These are phyloP conservation scores for Malthinus flaveolus DNA, from an alignment of 2,888 invertebrate species.

Conservation along the genomic window DNA sequence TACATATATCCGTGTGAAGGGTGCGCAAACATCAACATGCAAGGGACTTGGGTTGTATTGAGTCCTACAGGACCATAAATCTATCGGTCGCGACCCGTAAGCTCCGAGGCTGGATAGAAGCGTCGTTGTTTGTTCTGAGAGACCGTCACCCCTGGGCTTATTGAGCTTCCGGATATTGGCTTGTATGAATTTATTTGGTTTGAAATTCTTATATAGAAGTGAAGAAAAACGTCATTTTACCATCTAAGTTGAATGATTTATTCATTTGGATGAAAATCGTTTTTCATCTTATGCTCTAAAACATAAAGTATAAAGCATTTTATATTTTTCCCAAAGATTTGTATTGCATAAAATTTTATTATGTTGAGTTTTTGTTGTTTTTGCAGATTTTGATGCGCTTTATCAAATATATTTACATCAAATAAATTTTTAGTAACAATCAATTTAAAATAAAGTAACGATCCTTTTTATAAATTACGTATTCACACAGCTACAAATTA, in stretches of 20 bases:
- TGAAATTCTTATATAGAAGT: constrained; percentile 37
- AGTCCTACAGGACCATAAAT: constrained; percentile 45
- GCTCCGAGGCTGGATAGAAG: constrained; percentile 40
- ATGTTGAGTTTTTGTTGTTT: constrained; percentile 2
- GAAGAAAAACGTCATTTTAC: constrained; percentile 18
- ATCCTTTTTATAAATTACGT: too few species aligned
- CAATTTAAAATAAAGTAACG: too few species aligned
- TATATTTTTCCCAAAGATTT: constrained; percentile 2
- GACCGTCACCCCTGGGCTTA: constrained; percentile 35
- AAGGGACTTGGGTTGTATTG: constrained; percentile 18
- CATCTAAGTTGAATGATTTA: constrained; percentile 19
- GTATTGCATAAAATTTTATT: constrained; percentile 8
- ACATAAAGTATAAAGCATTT: constrained; percentile 7
- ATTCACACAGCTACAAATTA: too few species aligned
- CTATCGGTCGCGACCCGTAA: constrained; percentile 42
- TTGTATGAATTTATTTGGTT: constrained; percentile 45
- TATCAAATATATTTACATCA: background rate
- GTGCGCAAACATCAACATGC: constrained; percentile 11
- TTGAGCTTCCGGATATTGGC: constrained; percentile 44
- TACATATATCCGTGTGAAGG: constrained; percentile 7
- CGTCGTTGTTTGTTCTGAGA: constrained; percentile 43
- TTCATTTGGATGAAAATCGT: constrained; percentile 8
- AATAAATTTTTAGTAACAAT: too few species aligned
- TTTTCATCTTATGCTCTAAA: constrained; percentile 5
- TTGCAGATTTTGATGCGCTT: constrained; percentile 1